Conservation (phyloP, 2,113 vertebrate species). For the Ivindomyrus marchei region DNA sequence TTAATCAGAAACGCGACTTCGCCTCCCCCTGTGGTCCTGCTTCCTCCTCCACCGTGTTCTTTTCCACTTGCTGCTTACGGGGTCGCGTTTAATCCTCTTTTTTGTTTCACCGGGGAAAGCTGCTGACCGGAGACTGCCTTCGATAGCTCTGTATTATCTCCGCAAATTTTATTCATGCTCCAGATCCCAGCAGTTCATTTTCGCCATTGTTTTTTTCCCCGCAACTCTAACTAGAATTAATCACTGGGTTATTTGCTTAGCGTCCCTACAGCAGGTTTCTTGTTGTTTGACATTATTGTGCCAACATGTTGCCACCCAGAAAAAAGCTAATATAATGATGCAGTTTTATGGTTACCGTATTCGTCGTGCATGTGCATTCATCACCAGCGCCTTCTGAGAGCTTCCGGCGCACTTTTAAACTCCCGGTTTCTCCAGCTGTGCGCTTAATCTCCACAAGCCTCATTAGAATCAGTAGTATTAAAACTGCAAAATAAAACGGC, state of each 20-base stretch:
- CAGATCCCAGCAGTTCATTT: background rate
- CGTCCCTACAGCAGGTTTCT: background rate
- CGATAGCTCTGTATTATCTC: background rate
- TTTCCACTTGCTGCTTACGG: background rate
- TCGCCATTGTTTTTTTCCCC: background rate
- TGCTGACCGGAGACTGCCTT: background rate
- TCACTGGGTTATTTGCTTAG: background rate
- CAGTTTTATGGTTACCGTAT: background rate
- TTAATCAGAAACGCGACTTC: conserved; percentile 41
- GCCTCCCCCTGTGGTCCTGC: conserved; percentile 27
- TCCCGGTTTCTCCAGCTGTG: background rate
- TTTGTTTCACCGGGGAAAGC: background rate
- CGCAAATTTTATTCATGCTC: background rate
- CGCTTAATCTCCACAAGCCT: background rate
- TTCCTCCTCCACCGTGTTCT: conserved; percentile 26
- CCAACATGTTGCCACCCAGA: background rate
- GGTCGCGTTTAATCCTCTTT: conserved; percentile 14
- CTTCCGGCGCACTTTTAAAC: conserved; percentile 8
- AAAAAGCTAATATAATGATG: background rate
- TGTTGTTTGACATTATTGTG: background rate
- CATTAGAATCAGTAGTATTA: background rate
- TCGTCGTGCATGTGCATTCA: background rate
- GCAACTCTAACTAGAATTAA: background rate
- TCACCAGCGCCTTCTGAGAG: conserved; percentile 41
- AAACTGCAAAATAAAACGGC: background rate